Evolutionary conservation across 2,113 vertebrate genomes (phyloP).

Genomic region (Muntiacus reevesi): DNA sequence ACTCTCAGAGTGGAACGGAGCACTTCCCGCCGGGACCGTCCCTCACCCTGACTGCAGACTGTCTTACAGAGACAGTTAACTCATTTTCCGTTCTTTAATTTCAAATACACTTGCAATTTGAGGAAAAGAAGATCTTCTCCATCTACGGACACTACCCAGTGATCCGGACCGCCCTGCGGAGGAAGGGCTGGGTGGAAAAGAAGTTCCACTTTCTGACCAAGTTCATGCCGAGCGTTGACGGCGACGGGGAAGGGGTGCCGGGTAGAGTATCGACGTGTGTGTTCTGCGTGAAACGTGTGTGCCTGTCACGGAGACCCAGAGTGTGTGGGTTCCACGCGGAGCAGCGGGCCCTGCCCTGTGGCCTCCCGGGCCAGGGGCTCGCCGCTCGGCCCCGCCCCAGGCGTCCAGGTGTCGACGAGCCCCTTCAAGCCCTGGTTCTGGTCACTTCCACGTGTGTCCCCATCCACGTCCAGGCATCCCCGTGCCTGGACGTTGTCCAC

Average conservation of each 20-base stretch:
- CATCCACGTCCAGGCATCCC: neutral
- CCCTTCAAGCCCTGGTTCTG: neutral
- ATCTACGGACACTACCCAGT: conserved; percentile 68
- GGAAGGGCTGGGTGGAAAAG: conserved; percentile 77
- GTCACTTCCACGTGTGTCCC: too few species aligned
- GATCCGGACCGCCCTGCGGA: conserved; percentile 55
- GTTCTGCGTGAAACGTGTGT: accelerated
- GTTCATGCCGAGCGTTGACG: accelerated
- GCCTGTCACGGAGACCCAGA: neutral
- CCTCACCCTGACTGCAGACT: accelerated
- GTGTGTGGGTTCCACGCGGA: accelerated
- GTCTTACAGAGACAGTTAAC: accelerated
- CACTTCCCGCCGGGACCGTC: accelerated
- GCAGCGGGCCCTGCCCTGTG: accelerated
- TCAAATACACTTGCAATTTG: neutral
- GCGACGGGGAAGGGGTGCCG: neutral
- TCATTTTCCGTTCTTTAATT: neutral
- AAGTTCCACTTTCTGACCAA: conserved; percentile 44
- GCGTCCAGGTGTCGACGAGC: accelerated
- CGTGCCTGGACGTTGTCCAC: accelerated
- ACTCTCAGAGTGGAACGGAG: accelerated
- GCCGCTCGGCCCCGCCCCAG: accelerated
- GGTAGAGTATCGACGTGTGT: neutral
- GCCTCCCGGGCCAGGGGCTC: neutral
- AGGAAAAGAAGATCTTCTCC: conserved; percentile 77